Evolutionary conservation across 2,797 vertebrate species (phyloP), one percentile per base, ranked within the genome.

Genomic region (Diglossa cyanea): DNA sequence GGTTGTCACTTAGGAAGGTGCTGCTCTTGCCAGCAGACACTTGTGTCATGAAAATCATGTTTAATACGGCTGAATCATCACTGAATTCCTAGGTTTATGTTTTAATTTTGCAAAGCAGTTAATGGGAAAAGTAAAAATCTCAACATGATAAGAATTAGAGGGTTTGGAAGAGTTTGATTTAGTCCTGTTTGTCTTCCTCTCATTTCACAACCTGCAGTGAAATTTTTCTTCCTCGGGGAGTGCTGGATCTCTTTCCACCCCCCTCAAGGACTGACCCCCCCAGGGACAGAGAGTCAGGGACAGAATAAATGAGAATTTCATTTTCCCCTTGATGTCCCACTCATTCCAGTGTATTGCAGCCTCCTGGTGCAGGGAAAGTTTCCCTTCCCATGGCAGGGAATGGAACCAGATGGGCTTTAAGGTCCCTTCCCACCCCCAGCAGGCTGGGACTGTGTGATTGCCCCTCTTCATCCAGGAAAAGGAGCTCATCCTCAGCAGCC

Each of bases 251-350:
- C 21, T 10, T 51, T 11, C 17, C 48, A 40, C 39, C 70, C 35
- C 39, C 37, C 39, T n/a, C 2, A 2, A 21, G 42, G 53, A 20
- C 6, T 9, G 2, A 19, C 5, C 1, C 1, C 25, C 2, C 2
- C 33, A 7, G 19, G 45, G 58, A 18, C 55, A 42, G 65, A 28
- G 61, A 24, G 23, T 68, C 45, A 19, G 58, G 42, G 39, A 13
- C 21, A 31, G 19, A 44, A 28, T 13, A 28, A 37, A 0, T 6
- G 26, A 76, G 10, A 67, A 39, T 75, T 85, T 45, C 19, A 11
- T 28, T 44, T 72, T 30, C n/a, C 50, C n/a, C n/a, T 77, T 19
- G 5, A 15, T 51, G 51, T 47, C 5, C 44, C 68, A 30, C 73
- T 58, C 13, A 3, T 35, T 72, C 40, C 60, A 6, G 1, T 37